Evolutionary conservation across 2,797 vertebrate species (phyloP), one percentile per base, ranked within the genome.

Genomic region (Choloepus didactylus): DNA sequence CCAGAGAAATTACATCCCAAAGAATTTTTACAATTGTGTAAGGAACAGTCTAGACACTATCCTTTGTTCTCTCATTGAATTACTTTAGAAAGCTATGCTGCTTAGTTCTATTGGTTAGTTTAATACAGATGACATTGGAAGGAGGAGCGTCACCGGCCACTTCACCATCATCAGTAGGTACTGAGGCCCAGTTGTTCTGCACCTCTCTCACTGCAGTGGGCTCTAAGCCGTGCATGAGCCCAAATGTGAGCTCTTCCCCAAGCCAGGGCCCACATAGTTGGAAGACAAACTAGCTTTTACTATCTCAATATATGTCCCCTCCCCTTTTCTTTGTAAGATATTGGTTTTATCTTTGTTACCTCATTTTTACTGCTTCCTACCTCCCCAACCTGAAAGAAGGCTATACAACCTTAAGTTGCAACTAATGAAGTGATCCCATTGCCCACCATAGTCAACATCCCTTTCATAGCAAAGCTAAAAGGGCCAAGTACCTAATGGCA

Each of bases 371-470:
- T 64, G 21, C 16, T 87, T 51, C 31, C 44, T 92, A 73, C 38
- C 70, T 90, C 35, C 49, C 38, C 38, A 66, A 84, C 29, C 79
- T 89, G 54, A 95, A 89, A 80, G 83, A 89, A 96, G 31, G 66
- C 56, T 79, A 4, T 66, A 64, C 35, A 93, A 27, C 25, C 51
- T 92, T 79, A 44, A 59, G 49, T 89, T 54, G 44, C 73, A 85
- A 1, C 49, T 41, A 12, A 51, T 38, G 54, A 79, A 12, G 5
- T 44, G 35, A 86, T 73, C 51, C n/a, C 64, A 16, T 14, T n/a
- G 62, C 81, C 94, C 64, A 25, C 25, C 41, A 44, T 3, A 5
- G 66, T 56, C 87, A 72, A 27, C 1, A 21, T 85, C 62, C 25
- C 80, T 95, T 93, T 93, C 60, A 67, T 44, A 62, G 23, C 15